Conservation (phyloP, 2,797 vertebrate genomes). For the Neosalanx taihuensis region DNA sequence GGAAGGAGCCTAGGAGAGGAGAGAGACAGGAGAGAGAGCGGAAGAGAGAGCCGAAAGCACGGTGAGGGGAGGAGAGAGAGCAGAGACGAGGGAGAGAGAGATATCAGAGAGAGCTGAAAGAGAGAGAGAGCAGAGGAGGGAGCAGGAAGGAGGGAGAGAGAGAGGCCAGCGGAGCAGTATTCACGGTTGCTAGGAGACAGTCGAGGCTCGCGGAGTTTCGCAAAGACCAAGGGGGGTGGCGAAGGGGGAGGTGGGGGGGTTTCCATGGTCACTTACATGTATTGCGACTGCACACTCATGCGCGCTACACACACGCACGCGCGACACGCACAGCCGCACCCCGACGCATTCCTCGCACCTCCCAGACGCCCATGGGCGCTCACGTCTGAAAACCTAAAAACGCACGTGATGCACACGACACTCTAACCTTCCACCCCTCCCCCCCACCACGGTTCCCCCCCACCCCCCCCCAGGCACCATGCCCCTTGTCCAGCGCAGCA, state of each 20-base stretch:
- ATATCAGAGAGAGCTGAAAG: neutral
- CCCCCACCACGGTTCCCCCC: neutral
- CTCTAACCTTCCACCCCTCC: neutral
- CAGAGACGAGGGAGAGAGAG: too few relatives aligned
- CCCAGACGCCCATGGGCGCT: too few relatives aligned
- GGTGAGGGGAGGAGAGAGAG: neutral
- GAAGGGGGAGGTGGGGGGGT: too few relatives aligned
- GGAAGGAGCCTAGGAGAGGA: neutral
- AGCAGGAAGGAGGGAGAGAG: neutral
- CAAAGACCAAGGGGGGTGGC: too few relatives aligned
- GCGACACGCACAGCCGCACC: neutral
- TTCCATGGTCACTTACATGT: conserved; percentile 17
- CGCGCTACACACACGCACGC: conserved; percentile 2
- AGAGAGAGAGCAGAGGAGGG: neutral
- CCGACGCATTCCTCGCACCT: neutral
- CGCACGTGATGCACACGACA: too few relatives aligned
- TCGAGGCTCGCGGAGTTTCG: too few relatives aligned
- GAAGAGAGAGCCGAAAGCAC: neutral
- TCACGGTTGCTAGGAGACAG: too few relatives aligned
- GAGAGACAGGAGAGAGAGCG: neutral
- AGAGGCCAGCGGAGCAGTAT: conserved; percentile 4
- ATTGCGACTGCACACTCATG: too few relatives aligned
- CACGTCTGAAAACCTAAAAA: neutral
- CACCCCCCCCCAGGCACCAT: conserved; percentile 49
- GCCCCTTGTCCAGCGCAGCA: conserved; percentile 80